Conservation (phyloP, 1,140 invertebrate genomes). For the Oryzaephilus surinamensis region DNA sequence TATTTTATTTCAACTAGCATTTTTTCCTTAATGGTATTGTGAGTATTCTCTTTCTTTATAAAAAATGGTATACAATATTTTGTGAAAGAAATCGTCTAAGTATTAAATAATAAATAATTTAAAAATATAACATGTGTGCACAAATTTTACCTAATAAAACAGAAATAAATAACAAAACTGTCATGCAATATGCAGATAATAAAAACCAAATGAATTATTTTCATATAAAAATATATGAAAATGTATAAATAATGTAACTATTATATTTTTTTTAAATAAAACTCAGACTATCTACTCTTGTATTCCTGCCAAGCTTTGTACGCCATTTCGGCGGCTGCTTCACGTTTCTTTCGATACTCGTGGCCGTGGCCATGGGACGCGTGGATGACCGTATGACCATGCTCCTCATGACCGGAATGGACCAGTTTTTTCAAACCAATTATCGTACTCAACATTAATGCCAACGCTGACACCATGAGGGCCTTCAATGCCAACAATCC, state of each 20-base stretch:
- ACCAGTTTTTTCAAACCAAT: slow-evolving; percentile 60
- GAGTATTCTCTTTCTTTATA: too few relatives aligned
- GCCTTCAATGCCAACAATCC: slow-evolving; percentile 64
- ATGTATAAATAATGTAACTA: slow-evolving; percentile 13
- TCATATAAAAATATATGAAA: background rate
- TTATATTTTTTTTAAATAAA: slow-evolving; percentile 4
- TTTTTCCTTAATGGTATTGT: too few relatives aligned
- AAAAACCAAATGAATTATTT: slow-evolving; percentile 4
- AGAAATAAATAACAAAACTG: background rate
- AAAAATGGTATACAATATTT: too few relatives aligned
- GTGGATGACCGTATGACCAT: slow-evolving; percentile 55
- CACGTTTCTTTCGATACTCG: slow-evolving; percentile 43
- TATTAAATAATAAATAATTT: too few relatives aligned
- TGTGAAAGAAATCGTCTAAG: too few relatives aligned
- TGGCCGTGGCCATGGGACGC: slow-evolving; percentile 53
- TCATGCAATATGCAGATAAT: background rate
- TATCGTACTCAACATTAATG: slow-evolving; percentile 59
- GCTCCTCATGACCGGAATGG: slow-evolving; percentile 46
- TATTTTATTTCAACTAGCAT: slow-evolving; percentile 4
- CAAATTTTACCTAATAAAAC: background rate
- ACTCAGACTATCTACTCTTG: slow-evolving; percentile 18
- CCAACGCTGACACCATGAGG: slow-evolving; percentile 53
- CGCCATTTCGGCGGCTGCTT: slow-evolving; percentile 38
- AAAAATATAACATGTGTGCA: too few relatives aligned
- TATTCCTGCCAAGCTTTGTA: slow-evolving; percentile 46